A percentile compares a stretch with the other conserved stretches of the same genome.
Evolutionary conservation across 2,113 vertebrate genomes (phyloP).

Genomic region (Semnopithecus entellus): DNA sequence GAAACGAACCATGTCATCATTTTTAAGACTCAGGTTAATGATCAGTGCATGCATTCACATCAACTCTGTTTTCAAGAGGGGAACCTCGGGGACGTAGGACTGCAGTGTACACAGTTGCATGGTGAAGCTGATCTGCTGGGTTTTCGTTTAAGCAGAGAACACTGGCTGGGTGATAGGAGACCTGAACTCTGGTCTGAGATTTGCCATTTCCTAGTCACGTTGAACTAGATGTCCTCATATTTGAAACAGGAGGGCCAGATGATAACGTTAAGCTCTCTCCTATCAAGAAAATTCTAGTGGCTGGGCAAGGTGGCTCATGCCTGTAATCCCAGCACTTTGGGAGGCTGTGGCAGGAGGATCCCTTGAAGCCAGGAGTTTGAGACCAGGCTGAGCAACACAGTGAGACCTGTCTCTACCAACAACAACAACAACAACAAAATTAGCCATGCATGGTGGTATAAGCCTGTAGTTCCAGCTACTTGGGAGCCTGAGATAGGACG

Average conservation of each 20-base stretch:
- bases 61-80: background rate
- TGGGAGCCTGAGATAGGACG: too few species aligned
- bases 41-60: too few species aligned
- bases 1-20: background rate
- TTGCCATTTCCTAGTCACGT: accelerated
- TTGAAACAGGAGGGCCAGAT: background rate
- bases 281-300: background rate
- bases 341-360: too few species aligned
- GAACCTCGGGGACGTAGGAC: background rate
- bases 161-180: background rate
- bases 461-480: too few species aligned
- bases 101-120: accelerated
- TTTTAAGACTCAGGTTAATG: background rate
- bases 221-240: accelerated
- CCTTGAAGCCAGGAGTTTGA: too few species aligned
- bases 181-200: accelerated
- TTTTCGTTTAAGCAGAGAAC: too few species aligned
- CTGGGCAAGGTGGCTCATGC: too few species aligned
- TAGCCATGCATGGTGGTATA: too few species aligned
- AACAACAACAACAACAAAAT: too few species aligned
- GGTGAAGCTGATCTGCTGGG: accelerated
- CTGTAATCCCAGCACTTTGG: too few species aligned
- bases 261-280: background rate
- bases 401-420: too few species aligned
- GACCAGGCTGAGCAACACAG: too few species aligned